Percentiles rank a stretch among this genome's conserved stretches.
Conservation (phyloP, 2,113 vertebrate genomes). For the Muntiacus reevesi region DNA sequence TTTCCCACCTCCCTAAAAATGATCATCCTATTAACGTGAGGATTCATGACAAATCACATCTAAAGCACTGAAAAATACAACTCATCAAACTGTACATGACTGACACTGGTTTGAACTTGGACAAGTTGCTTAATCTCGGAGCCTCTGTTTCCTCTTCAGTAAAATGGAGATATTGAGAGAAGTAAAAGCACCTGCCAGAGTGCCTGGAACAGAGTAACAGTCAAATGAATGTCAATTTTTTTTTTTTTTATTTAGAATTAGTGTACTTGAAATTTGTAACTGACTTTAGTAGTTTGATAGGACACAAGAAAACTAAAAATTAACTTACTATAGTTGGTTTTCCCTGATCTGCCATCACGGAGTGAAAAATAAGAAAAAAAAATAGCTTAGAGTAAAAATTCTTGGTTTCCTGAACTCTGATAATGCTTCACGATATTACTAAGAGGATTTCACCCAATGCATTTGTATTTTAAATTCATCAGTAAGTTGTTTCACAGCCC, state of each 20-base stretch:
- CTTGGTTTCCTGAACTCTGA: not conserved
- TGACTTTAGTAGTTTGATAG: not conserved
- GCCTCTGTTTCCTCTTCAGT: not conserved
- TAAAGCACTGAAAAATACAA: not conserved
- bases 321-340: not conserved
- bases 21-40: not conserved
- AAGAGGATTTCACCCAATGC: not conserved
- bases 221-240: not conserved
- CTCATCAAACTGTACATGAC: not conserved
- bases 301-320: conserved; percentile 7
- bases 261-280: not conserved
- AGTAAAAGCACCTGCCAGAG: not conserved
- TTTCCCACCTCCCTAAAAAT: not conserved
- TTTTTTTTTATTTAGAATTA: conserved; percentile 12
- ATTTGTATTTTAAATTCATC: conserved; percentile 23
- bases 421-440: not conserved
- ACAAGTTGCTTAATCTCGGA: not conserved
- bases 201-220: not conserved
- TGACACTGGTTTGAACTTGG: not conserved
- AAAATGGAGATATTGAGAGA: not conserved
- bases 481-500: conserved; percentile 30
- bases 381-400: not conserved
- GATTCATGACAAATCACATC: not conserved
- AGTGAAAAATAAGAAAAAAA: conserved; percentile 12
- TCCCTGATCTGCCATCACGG: not conserved